Evolutionary conservation across 2,888 invertebrate species (phyloP).

Genomic region (Selenia dentaria): DNA sequence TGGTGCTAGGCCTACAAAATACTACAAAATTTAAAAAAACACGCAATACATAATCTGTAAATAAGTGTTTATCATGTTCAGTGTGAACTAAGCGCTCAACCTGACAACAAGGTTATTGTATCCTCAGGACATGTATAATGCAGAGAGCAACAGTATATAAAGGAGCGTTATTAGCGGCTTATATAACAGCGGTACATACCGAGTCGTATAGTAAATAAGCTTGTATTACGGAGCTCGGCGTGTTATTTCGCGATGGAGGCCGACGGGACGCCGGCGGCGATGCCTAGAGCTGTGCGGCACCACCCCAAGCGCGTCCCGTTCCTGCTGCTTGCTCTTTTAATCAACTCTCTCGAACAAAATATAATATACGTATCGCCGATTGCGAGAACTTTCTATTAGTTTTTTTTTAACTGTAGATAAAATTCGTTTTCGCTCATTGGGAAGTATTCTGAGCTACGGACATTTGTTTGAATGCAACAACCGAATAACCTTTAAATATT

Average conservation of each 20-base stretch:
- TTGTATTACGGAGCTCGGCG: constrained; percentile 52
- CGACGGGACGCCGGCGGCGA: constrained; percentile 36
- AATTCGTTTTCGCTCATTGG: no score
- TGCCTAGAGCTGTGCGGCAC: constrained; percentile 43
- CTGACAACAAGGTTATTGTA: not conserved
- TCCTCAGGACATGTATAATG: not conserved
- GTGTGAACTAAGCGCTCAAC: no score
- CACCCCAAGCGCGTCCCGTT: constrained; percentile 26
- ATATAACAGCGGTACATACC: constrained; percentile 4
- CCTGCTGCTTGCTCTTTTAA: constrained; percentile 51
- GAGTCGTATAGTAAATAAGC: constrained; percentile 39
- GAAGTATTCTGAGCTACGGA: no score
- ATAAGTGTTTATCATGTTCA: no score
- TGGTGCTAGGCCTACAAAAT: no score
- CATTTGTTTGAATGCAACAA: no score
- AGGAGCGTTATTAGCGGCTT: constrained; percentile 6
- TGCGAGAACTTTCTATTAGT: constrained; percentile 2
- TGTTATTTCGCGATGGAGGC: constrained; percentile 49
- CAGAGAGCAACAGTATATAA: not conserved
- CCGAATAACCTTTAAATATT: no score
- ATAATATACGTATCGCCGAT: constrained; percentile 37
- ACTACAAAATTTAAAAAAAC: no score
- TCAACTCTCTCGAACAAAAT: constrained; percentile 51
- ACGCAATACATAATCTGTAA: no score
- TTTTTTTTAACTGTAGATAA: no score